Evolutionary conservation across 2,888 invertebrate genomes (phyloP).

Genomic region (Watsonalla binaria): DNA sequence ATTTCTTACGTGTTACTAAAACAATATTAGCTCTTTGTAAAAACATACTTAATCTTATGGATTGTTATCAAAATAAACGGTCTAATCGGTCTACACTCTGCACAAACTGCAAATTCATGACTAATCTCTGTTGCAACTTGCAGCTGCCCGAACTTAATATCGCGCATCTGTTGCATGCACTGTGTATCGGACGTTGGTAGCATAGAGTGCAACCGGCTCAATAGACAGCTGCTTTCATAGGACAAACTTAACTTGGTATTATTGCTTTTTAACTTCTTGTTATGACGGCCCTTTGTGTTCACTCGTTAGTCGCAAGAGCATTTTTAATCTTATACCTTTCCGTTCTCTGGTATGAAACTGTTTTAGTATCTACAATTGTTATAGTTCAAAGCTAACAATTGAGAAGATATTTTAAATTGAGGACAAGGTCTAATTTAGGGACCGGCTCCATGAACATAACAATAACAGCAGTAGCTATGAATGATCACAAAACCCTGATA

Average conservation of each 20-base stretch:
- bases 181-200: conserved; percentile 6
- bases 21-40: too few relatives aligned
- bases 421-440: conserved; percentile 30
- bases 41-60: neutral
- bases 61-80: neutral
- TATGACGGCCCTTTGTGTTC: conserved; percentile 1
- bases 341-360: too few relatives aligned
- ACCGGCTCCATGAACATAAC: conserved; percentile 15
- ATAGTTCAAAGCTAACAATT: neutral
- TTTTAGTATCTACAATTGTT: too few relatives aligned
- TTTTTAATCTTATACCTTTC: too few relatives aligned
- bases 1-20: too few relatives aligned
- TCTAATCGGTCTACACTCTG: conserved; percentile 12
- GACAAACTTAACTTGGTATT: conserved; percentile 13
- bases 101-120: neutral
- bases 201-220: conserved; percentile 23
- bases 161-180: conserved; percentile 26
- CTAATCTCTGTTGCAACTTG: conserved; percentile 2
- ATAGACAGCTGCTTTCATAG: conserved; percentile 34
- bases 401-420: conserved; percentile 20
- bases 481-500: neutral
- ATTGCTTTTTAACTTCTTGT: conserved; percentile 14
- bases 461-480: conserved; percentile 8
- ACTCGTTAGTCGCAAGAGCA: neutral
- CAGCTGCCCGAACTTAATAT: conserved; percentile 30